Conservation (phyloP, 2,797 vertebrate species). For the Melanotaenia maccullochi region DNA sequence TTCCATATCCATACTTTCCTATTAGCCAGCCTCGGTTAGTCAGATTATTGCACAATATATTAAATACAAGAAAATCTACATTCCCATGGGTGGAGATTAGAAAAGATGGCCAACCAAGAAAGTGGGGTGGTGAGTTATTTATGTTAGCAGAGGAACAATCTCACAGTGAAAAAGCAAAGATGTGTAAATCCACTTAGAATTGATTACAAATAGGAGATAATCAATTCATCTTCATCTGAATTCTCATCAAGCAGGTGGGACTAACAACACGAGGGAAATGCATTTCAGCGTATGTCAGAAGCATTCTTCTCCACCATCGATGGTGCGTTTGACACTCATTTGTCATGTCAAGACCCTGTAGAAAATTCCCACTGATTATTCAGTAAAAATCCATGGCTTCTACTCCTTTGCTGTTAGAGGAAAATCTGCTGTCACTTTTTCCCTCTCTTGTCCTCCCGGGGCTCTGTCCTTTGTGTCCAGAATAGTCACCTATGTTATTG, state of each 20-base stretch:
- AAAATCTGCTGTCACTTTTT: conserved; percentile 51
- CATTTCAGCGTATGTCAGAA: conserved; percentile 55
- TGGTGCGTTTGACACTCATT: conserved; percentile 66
- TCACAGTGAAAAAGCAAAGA: conserved; percentile 24
- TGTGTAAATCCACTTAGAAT: conserved; percentile 68
- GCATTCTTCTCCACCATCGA: conserved; percentile 53
- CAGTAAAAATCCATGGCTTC: conserved; percentile 59
- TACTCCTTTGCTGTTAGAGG: conserved; percentile 44
- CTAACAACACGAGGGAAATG: conserved; percentile 28
- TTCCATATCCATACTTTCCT: too few relatives aligned
- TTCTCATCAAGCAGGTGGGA: conserved; percentile 61
- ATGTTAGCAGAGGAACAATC: conserved; percentile 29
- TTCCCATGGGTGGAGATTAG: not conserved
- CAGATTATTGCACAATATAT: not conserved
- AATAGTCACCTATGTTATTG: conserved; percentile 40
- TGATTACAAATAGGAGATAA: conserved; percentile 70
- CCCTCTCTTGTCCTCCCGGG: conserved; percentile 22
- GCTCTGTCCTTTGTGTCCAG: conserved; percentile 37
- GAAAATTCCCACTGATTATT: conserved; percentile 60
- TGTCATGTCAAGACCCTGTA: conserved; percentile 69
- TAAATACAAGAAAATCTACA: not conserved
- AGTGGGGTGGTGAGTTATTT: not conserved
- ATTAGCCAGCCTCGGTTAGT: too few relatives aligned
- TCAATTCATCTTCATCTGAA: conserved; percentile 73
- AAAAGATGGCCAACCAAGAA: not conserved